Evolutionary conservation across 2,888 invertebrate species (phyloP).

Genomic region (Andrena praecox): DNA sequence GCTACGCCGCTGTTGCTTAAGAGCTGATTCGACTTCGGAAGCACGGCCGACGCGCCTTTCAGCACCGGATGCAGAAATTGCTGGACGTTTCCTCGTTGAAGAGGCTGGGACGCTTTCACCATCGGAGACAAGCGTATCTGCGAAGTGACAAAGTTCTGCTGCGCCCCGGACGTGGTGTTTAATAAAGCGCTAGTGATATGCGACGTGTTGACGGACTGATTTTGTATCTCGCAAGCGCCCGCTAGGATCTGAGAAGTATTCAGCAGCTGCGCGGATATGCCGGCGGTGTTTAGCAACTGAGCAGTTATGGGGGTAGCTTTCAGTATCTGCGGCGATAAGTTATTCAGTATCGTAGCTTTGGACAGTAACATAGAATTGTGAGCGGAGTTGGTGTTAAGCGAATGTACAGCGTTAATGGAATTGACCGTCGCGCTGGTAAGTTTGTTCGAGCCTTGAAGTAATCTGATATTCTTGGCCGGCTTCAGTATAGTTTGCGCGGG

Average conservation of each 20-base stretch:
- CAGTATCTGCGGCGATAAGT: slow-evolving; percentile 76
- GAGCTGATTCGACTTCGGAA: slow-evolving; percentile 59
- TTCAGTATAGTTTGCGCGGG: slow-evolving; percentile 78
- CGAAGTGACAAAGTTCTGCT: slow-evolving; percentile 70
- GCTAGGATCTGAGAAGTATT: slow-evolving; percentile 73
- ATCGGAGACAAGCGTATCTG: slow-evolving; percentile 73
- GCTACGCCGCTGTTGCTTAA: slow-evolving; percentile 54
- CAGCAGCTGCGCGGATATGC: slow-evolving; percentile 73
- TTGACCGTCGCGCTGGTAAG: slow-evolving; percentile 59
- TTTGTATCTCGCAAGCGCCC: slow-evolving; percentile 69
- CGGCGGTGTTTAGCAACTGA: slow-evolving; percentile 73
- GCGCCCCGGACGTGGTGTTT: slow-evolving; percentile 54
- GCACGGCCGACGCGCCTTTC: slow-evolving; percentile 63
- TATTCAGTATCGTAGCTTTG: slow-evolving; percentile 76
- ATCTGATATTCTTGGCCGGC: slow-evolving; percentile 75
- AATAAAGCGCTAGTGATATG: slow-evolving; percentile 61
- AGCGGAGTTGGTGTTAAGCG: slow-evolving; percentile 56
- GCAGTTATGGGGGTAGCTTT: slow-evolving; percentile 77
- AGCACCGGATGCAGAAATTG: slow-evolving; percentile 75
- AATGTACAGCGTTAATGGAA: slow-evolving; percentile 54
- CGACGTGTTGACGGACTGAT: slow-evolving; percentile 57
- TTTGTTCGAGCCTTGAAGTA: slow-evolving; percentile 75
- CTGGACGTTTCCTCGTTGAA: slow-evolving; percentile 72
- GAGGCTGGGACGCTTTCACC: slow-evolving; percentile 70
- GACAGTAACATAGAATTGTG: slow-evolving; percentile 78